Evolutionary conservation across 2,888 invertebrate species (phyloP).

Genomic region (Crematogaster levior): DNA sequence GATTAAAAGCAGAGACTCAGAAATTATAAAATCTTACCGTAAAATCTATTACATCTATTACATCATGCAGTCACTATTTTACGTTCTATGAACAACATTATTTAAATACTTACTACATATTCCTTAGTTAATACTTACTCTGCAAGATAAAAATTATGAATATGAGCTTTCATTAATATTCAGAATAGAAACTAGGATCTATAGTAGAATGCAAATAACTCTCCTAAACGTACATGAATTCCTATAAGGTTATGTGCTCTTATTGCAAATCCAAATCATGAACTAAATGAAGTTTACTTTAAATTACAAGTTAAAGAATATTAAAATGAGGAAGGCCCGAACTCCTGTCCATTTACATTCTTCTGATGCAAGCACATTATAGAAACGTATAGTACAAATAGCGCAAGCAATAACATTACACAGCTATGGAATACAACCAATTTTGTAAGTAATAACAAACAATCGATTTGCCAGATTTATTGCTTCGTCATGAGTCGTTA

Average conservation of each 20-base stretch:
- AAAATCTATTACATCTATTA: no score
- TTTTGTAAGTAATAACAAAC: neutral
- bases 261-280: neutral
- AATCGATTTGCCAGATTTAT: neutral
- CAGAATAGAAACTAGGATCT: neutral
- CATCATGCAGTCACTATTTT: neutral
- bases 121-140: slow-evolving; percentile 24
- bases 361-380: neutral
- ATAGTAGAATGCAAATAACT: neutral
- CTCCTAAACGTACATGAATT: neutral
- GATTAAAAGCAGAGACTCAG: neutral
- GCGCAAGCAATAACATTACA: neutral
- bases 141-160: slow-evolving; percentile 18
- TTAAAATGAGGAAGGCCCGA: neutral
- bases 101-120: slow-evolving; percentile 17
- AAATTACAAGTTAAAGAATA: neutral
- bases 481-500: neutral
- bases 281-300: neutral
- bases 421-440: neutral
- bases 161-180: neutral
- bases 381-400: neutral
- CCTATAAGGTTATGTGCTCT: neutral
- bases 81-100: neutral
- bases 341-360: neutral
- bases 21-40: neutral